Conservation (phyloP, 2,888 invertebrate species). For the Ichneumon xanthorius region DNA sequence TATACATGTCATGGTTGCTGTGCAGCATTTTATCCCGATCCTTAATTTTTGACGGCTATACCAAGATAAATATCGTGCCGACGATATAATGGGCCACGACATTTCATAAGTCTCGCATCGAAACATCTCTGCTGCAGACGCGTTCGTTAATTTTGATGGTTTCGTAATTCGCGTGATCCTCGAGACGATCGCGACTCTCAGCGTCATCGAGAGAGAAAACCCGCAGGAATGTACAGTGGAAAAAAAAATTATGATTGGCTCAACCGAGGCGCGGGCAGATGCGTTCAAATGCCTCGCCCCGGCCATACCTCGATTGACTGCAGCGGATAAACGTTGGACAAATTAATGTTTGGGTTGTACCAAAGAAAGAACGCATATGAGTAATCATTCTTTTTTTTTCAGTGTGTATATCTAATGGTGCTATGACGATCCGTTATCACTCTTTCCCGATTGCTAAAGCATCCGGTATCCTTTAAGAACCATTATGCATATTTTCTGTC, state of each 20-base stretch:
- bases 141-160: background rate
- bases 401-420: background rate
- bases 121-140: background rate
- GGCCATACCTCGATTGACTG: no score
- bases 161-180: background rate
- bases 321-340: no score
- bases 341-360: no score
- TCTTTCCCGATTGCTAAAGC: background rate
- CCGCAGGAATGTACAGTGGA: no score
- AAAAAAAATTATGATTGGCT: no score
- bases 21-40: constrained; percentile 19
- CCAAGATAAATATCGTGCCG: constrained; percentile 7
- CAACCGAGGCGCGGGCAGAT: no score
- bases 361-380: no score
- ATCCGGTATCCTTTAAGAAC: background rate
- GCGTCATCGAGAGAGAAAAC: background rate
- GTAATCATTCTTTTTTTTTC: background rate
- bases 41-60: constrained; percentile 14
- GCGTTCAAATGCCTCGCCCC: no score
- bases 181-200: background rate
- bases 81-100: constrained; percentile 5
- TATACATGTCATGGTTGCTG: background rate
- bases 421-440: background rate
- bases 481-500: background rate
- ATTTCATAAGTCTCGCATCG: constrained; percentile 34